Percentiles rank a stretch among this genome's conserved stretches.
Evolutionary conservation across 2,797 vertebrate genomes (phyloP).

Genomic region (Erethizon dorsatum): DNA sequence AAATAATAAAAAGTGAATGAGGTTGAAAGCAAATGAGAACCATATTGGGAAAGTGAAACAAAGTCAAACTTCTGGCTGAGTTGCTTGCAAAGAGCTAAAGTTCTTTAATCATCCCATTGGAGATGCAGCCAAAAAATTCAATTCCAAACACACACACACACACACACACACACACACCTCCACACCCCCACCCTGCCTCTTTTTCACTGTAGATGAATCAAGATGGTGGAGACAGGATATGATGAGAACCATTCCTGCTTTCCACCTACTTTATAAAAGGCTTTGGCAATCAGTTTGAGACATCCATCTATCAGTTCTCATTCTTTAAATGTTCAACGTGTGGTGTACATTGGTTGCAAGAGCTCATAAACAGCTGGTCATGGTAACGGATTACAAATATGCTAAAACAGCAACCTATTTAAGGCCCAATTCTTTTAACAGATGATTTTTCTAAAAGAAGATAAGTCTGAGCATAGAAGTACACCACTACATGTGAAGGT

Average conservation of each 20-base stretch:
- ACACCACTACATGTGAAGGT: not conserved
- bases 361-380: slow-evolving; percentile 13
- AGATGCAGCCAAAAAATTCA: slow-evolving; percentile 83
- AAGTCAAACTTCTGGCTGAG: slow-evolving; percentile 78
- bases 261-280: slow-evolving; percentile 68
- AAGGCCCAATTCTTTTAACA: slow-evolving; percentile 45
- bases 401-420: slow-evolving; percentile 48
- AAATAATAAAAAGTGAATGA: slow-evolving; percentile 86
- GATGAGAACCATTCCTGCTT: slow-evolving; percentile 80
- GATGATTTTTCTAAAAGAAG: slow-evolving; percentile 59
- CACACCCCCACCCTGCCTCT: slow-evolving; percentile 40
- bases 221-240: slow-evolving; percentile 82
- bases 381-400: not conserved
- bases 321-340: slow-evolving; percentile 29
- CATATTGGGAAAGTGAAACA: slow-evolving; percentile 80
- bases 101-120: slow-evolving; percentile 86
- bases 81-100: slow-evolving; percentile 78
- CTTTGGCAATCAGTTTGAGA: slow-evolving; percentile 56
- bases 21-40: slow-evolving; percentile 85
- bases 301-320: slow-evolving; percentile 68
- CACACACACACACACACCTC: slow-evolving; percentile 62
- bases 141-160: slow-evolving; percentile 75
- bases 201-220: slow-evolving; percentile 82
- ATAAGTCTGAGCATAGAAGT: slow-evolving; percentile 22
- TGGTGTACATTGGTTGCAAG: slow-evolving; percentile 16